These are phyloP conservation scores for Neopelma chrysocephalum DNA, from an alignment of 2,797 vertebrate genomes.

Conservation along the genomic window DNA sequence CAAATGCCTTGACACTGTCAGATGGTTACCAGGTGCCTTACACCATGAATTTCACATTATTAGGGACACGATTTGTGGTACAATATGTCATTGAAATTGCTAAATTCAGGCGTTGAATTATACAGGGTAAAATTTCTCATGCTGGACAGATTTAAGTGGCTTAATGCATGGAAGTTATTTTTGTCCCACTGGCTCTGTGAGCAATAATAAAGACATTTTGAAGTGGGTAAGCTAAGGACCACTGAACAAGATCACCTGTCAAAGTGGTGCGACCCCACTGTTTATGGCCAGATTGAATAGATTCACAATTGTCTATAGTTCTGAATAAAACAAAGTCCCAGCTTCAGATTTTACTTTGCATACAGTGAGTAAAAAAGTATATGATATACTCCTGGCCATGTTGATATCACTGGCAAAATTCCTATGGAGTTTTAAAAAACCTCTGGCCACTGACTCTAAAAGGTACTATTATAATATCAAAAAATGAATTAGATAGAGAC, in stretches of 20 bases:
- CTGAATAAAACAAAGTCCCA: background rate
- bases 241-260: background rate
- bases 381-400: background rate
- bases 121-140: background rate
- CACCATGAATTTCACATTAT: background rate
- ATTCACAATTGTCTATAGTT: background rate
- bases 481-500: background rate
- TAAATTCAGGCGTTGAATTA: background rate
- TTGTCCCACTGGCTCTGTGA: background rate
- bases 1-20: constrained; percentile 21
- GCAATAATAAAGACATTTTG: background rate
- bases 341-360: background rate
- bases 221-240: background rate
- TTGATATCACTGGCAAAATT: background rate
- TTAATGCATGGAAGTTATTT: background rate
- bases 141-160: background rate
- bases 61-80: background rate
- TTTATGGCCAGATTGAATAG: background rate
- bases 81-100: background rate
- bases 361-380: background rate
- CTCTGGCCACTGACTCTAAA: background rate
- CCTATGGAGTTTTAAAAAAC: background rate
- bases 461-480: background rate
- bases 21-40: constrained; percentile 6
- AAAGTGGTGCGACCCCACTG: background rate